Conservation (phyloP, 1,140 invertebrate genomes). For the Periplaneta americana region DNA sequence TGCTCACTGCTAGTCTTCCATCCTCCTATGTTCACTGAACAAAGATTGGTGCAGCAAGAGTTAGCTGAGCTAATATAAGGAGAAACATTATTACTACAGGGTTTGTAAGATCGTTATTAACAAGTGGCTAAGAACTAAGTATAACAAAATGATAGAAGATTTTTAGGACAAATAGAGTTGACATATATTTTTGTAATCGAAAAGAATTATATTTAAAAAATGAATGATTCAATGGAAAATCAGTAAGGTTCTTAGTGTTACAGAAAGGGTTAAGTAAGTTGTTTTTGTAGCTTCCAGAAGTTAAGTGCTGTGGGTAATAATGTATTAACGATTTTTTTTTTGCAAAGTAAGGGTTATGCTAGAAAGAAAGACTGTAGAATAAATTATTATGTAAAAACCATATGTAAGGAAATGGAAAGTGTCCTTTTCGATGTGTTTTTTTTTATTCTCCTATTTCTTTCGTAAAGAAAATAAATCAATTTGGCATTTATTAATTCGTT, state of each 20-base stretch:
- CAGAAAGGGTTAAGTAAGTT: not conserved
- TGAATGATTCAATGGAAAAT: no score
- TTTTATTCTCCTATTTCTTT: not conserved
- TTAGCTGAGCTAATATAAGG: not conserved
- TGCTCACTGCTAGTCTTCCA: slow-evolving; percentile 7
- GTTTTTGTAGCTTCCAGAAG: not conserved
- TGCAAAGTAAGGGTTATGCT: not conserved
- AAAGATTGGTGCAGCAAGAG: not conserved
- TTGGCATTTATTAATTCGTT: not conserved
- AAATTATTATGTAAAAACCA: not conserved
- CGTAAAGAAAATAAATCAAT: not conserved
- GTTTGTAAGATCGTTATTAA: not conserved
- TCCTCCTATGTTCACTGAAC: not conserved
- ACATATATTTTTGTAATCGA: not conserved
- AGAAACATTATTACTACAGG: not conserved
- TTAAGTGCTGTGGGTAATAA: not conserved
- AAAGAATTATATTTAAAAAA: no score
- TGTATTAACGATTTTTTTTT: not conserved
- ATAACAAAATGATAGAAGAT: not conserved
- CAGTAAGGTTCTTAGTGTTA: no score
- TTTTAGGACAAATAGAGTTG: not conserved
- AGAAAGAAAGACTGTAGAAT: not conserved
- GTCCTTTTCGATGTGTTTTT: not conserved
- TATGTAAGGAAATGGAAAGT: not conserved
- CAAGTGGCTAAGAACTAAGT: not conserved